These are phyloP conservation scores for Coryphaenoides rupestris DNA, from an alignment of 2,113 vertebrate species.

Conservation along the genomic window DNA sequence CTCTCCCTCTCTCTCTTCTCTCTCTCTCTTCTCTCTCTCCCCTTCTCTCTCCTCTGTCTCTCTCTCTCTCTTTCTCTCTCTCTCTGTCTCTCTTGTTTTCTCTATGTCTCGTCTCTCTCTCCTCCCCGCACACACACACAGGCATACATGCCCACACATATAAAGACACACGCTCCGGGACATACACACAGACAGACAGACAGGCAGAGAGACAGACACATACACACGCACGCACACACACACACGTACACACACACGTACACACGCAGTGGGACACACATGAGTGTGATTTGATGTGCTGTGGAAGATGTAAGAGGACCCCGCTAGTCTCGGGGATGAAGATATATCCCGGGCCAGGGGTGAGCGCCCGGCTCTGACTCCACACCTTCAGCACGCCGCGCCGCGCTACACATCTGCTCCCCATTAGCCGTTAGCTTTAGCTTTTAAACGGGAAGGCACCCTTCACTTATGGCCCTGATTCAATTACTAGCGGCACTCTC, in stretches of 20 bases:
- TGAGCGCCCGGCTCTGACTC: conserved; percentile 67
- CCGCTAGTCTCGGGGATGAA: conserved; percentile 69
- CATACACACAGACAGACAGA: conserved; percentile 9
- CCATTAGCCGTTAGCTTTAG: conserved; percentile 77
- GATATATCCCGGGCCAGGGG: conserved; percentile 76
- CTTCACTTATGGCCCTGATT: conserved; percentile 82
- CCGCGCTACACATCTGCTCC: conserved; percentile 76
- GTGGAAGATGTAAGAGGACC: conserved; percentile 66
- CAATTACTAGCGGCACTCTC: conserved; percentile 77
- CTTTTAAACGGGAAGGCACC: conserved; percentile 59
- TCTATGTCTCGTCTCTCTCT: no score
- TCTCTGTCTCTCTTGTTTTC: no score
- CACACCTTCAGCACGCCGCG: conserved; percentile 72
- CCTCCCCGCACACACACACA: no score
- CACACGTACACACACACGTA: background rate
- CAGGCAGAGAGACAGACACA: no score
- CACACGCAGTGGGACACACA: conserved; percentile 34
- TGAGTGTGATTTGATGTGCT: conserved; percentile 71
- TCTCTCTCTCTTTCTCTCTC: no score
- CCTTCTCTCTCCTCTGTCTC: conserved; percentile 39
- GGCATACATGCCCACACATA: no score
- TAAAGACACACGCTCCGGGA: conserved; percentile 1
- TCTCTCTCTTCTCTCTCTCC: no score
- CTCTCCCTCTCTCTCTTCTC: no score
- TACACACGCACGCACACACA: no score